Conservation (phyloP, 2,888 invertebrate genomes). For the Clepsis dumicolana region DNA sequence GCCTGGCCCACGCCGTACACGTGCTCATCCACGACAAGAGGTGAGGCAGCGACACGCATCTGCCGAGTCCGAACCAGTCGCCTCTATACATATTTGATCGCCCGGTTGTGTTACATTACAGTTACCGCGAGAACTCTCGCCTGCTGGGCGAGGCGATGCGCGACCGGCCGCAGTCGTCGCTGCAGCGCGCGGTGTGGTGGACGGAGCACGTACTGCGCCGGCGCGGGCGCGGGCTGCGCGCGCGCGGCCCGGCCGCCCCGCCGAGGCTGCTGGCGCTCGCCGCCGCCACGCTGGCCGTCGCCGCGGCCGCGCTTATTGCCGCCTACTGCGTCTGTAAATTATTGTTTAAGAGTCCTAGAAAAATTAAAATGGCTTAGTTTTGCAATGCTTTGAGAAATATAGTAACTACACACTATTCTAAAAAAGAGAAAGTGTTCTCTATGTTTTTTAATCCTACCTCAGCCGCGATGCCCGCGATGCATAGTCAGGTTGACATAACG, state of each 20-base stretch:
- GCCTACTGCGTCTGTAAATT: not conserved
- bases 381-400: too few relatives aligned
- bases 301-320: not conserved
- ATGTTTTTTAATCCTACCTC: too few relatives aligned
- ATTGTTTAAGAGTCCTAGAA: not conserved
- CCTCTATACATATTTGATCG: too few relatives aligned
- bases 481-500: too few relatives aligned
- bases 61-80: too few relatives aligned
- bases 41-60: slow-evolving; percentile 37
- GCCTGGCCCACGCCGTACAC: slow-evolving; percentile 51
- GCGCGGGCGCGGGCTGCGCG: slow-evolving; percentile 13
- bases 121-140: slow-evolving; percentile 17
- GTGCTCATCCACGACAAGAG: slow-evolving; percentile 49
- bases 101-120: too few relatives aligned
- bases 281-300: not conserved
- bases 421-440: too few relatives aligned
- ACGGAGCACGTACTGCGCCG: slow-evolving; percentile 26
- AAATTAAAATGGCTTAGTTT: not conserved
- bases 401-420: too few relatives aligned
- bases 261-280: not conserved
- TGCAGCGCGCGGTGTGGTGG: slow-evolving; percentile 30
- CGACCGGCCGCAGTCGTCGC: slow-evolving; percentile 12
- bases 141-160: slow-evolving; percentile 12
- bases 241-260: not conserved
- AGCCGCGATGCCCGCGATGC: too few relatives aligned